Conservation (phyloP, 2,888 invertebrate species). For the Apamea crenata region DNA sequence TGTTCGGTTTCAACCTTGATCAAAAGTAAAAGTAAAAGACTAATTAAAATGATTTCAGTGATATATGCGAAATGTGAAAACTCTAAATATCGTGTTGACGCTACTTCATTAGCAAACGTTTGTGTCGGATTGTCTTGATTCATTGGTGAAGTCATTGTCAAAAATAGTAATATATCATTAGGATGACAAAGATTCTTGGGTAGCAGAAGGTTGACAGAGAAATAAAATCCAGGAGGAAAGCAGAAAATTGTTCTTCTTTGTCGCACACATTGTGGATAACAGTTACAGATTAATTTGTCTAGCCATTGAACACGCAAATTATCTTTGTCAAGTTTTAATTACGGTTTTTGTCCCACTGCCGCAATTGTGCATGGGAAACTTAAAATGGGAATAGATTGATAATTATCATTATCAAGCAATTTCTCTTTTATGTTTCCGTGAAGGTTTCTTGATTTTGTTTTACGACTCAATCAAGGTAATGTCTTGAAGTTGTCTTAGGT, state of each 20-base stretch:
- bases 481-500: not conserved
- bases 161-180: slow-evolving; percentile 1
- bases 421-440: slow-evolving; percentile 36
- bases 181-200: not conserved
- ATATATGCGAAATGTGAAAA: not conserved
- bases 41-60: slow-evolving; percentile 18
- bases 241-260: not conserved
- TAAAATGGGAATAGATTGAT: slow-evolving; percentile 33
- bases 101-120: not conserved
- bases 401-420: slow-evolving; percentile 33
- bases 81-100: not conserved
- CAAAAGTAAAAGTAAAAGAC: slow-evolving; percentile 3
- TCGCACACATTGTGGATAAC: not conserved
- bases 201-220: not conserved
- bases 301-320: slow-evolving; percentile 32
- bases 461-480: not conserved
- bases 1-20: slow-evolving; percentile 4
- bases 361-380: slow-evolving; percentile 42
- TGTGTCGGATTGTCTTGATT: slow-evolving; percentile 3
- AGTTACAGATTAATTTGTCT: slow-evolving; percentile 2
- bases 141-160: slow-evolving; percentile 7
- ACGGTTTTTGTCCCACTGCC: slow-evolving; percentile 47
- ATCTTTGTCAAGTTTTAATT: slow-evolving; percentile 45
- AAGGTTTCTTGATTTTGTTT: slow-evolving; percentile 21
- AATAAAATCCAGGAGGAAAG: not conserved